A percentile compares a stretch with the other conserved stretches of the same genome.
phyloP scores from a whole-genome alignment of 2,113 vertebrate genomes.

The Anoura caudifer region DNA sequence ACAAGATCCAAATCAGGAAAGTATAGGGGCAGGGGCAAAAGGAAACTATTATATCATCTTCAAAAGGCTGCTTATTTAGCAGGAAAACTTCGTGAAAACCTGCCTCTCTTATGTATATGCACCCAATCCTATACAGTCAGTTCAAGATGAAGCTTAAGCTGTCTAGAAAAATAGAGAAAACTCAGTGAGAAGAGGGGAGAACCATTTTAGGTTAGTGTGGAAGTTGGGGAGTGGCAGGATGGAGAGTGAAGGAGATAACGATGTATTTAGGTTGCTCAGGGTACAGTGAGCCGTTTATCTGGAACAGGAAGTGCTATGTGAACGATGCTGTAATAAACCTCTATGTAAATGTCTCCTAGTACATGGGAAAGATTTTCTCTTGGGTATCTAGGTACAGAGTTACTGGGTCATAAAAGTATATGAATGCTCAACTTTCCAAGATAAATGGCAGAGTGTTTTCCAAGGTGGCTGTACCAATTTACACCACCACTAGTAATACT shows the following conservation, averaged over 20 bases:
- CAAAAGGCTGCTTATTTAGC: conserved; percentile 14
- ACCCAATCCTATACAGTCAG: background rate
- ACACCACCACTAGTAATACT: background rate
- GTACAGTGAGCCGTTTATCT: background rate
- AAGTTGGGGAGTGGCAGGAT: background rate
- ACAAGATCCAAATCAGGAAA: background rate
- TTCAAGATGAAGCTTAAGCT: conserved; percentile 6
- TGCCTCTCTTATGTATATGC: background rate
- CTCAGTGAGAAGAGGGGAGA: background rate
- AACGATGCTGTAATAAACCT: background rate
- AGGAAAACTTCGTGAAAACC: background rate
- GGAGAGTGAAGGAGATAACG: background rate
- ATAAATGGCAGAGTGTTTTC: background rate
- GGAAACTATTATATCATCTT: background rate
- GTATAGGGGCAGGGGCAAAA: background rate
- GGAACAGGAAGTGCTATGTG: background rate
- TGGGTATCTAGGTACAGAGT: background rate
- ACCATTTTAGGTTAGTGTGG: background rate
- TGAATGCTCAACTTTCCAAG: background rate
- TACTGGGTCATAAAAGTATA: background rate
- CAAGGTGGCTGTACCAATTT: background rate
- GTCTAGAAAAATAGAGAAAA: conserved; percentile 18
- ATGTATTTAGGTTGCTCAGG: background rate
- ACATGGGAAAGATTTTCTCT: background rate
- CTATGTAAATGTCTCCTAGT: background rate